Evolutionary conservation across 2,888 invertebrate genomes (phyloP).

Genomic region (Spatulosminthurus flaviceps): DNA sequence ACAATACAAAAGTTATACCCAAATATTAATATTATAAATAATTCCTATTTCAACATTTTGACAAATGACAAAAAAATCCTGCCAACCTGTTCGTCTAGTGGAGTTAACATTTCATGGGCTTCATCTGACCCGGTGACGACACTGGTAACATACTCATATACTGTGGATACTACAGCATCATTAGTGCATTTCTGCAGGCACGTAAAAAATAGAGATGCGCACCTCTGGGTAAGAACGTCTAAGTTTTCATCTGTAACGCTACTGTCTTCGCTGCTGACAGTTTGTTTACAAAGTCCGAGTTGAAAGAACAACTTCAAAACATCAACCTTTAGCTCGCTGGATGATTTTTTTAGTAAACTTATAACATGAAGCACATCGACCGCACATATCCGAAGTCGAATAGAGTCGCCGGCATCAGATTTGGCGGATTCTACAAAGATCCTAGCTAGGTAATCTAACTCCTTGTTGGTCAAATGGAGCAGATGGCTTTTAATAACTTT

Average conservation of each 20-base stretch:
- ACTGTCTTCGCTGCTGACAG: not conserved
- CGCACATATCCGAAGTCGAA: slow-evolving; percentile 32
- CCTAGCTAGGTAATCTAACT: slow-evolving; percentile 20
- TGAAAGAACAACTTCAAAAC: slow-evolving; percentile 37
- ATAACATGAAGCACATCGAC: slow-evolving; percentile 35
- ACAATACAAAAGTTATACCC: no score
- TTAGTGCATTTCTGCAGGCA: slow-evolving; percentile 19
- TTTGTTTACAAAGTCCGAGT: slow-evolving; percentile 40
- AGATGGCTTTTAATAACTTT: slow-evolving; percentile 30
- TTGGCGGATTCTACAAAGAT: not conserved
- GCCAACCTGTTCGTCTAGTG: slow-evolving; percentile 9
- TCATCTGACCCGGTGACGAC: not conserved
- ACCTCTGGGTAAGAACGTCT: not conserved
- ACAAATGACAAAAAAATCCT: not conserved
- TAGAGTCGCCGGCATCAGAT: not conserved
- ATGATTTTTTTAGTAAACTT: slow-evolving; percentile 30
- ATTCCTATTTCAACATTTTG: not conserved
- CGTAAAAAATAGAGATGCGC: slow-evolving; percentile 11
- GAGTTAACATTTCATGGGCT: slow-evolving; percentile 13
- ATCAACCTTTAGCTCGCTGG: slow-evolving; percentile 18
- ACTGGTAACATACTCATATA: slow-evolving; percentile 31
- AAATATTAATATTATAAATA: not conserved
- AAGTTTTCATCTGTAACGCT: not conserved
- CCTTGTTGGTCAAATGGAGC: slow-evolving; percentile 34
- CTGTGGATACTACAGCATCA: not conserved